Conservation (phyloP, 2,113 vertebrate species). For the Petrocephalus zakoni region DNA sequence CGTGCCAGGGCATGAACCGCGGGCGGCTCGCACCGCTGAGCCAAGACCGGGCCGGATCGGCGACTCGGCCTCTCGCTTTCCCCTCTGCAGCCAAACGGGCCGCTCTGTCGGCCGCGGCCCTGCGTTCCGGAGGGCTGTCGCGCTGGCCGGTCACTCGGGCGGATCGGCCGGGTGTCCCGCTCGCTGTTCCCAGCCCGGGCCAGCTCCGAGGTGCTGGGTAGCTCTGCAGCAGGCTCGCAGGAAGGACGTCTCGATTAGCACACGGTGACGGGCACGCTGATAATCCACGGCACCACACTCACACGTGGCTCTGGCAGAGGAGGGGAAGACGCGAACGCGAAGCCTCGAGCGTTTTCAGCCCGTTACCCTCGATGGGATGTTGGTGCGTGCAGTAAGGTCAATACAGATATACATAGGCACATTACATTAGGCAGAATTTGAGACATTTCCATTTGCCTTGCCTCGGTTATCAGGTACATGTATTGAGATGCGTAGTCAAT, state of each 20-base stretch:
- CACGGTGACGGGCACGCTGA: background rate
- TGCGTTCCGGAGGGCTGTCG: background rate
- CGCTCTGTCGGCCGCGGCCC: background rate
- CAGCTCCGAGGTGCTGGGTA: background rate
- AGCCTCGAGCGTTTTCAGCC: background rate
- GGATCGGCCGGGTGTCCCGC: background rate
- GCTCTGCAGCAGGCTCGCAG: background rate
- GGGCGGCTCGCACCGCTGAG: background rate
- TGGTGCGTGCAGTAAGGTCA: background rate
- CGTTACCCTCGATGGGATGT: background rate
- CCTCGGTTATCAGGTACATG: background rate
- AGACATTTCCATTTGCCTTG: background rate
- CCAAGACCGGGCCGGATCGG: background rate
- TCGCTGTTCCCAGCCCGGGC: background rate
- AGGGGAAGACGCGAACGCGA: background rate
- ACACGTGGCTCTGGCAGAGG: background rate
- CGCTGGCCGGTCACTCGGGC: background rate
- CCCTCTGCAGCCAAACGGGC: background rate
- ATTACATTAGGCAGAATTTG: background rate
- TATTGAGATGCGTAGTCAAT: background rate
- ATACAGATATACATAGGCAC: too few relatives aligned
- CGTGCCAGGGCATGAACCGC: background rate
- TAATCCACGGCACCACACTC: background rate
- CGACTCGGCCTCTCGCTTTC: background rate
- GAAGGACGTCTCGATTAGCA: background rate